Base-by-base conservation (phyloP, 64 coral and sea anemone species). In the Stichodactyla helianthus region DNA sequence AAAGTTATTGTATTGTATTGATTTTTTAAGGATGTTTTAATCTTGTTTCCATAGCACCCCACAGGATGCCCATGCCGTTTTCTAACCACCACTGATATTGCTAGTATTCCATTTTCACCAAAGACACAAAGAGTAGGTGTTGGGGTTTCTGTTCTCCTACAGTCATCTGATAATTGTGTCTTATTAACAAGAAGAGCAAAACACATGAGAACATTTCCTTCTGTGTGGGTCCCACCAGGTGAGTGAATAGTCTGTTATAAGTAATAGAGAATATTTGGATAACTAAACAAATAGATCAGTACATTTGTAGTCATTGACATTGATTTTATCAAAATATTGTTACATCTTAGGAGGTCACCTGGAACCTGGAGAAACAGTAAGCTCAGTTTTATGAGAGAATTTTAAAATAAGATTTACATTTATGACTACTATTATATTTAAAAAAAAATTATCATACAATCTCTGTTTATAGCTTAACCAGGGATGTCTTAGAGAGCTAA, bases 221-320 rank as follows among this genome's bases (percentile, higher is more conserved):
- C 83, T 22, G 77, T 98, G 6, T 98, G 96, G 96, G 96, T 98
- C 23, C 93, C 96, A 14, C 96, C 96, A 60, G 96, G 96, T 98
- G 84, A 26, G 50, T 71, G 52, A 13, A 74, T 74, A 15, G 14
- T 58, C 55, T 58, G 55, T 58, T 58, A 11, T 11, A 58, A 58
- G 8, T 58, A 4, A 58, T 58, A 58, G 55, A 11, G 8, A 74
- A 65, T 65, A 65, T 65, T n/a, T 65, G 19, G 62, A n/a, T 18
- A 65, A 65, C 14, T 65, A 5, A 23, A 20, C 19, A 4, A 65
- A 6, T 5, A n/a, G 22, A 18, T 9, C 19, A 65, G 22, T 0
- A 65, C 4, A 22, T 65, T n/a, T 3, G 35, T 44, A 44, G 35
- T 44, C 35, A 44, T 65, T n/a, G 1, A 23, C 18, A 22, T 65